Base-by-base conservation (phyloP, 2,888 invertebrate genomes). In the Macaria liturata region DNA sequence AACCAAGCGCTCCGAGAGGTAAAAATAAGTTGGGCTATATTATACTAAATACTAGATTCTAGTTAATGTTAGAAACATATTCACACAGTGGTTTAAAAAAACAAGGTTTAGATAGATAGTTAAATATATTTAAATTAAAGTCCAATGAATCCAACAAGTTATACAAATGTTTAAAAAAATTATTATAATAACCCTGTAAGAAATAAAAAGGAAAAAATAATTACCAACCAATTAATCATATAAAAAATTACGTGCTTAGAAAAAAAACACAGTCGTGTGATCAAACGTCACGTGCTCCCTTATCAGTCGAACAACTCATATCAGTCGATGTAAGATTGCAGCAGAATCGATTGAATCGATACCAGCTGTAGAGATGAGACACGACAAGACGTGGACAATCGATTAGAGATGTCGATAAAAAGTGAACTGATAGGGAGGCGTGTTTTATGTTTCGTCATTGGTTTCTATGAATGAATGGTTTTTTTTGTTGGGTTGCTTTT, bases 331-430 rank as follows among this genome's bases (percentile, higher is more conserved):
- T 30, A 47, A 44, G 49, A 37, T 37, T 37, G 34, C 7, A 37
- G 7, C 5, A 4, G 34, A 42, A 58, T 65, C 61, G 66, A 66
- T 37, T 46, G 46, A 32, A 43, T 59, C 55, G 54, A 48, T 48
- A 30, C 30, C 7, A 42, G 4, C 9, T 40, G 51, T 54, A 45
- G 54, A 49, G 54, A 58, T 54, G 53, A 43, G 50, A 69, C 78
- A 78, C 76, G 78, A 57, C 55, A 46, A 61, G 53, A 72, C 78
- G 76, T 78, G 78, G 56, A 30, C 47, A 64, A 67, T 66, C 64
- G 52, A 50, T 56, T 48, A n/a, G 1, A 32, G 8, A 46, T 9
- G 8, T 37, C 34, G 34, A 37, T 37, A 44, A 40, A 42, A 46
- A 34, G 9, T 34, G 51, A 6, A 52, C 46, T 20, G 57, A 58